Evolutionary conservation across 2,113 vertebrate species (phyloP).

Genomic region (Myrmecophaga tridactyla): DNA sequence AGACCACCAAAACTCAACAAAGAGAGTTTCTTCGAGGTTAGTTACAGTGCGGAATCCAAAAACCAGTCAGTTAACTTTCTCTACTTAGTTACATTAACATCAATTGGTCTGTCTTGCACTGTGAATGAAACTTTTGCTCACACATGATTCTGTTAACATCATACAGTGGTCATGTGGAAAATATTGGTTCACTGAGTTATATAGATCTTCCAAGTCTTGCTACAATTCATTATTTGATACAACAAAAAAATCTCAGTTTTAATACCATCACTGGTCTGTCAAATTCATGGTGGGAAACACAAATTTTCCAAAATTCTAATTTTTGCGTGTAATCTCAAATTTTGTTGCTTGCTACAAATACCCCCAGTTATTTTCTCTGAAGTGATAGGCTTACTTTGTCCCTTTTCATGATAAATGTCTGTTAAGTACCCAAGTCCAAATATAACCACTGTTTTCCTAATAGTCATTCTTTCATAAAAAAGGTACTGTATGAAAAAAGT

Average conservation of each 20-base stretch:
- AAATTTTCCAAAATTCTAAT: not conserved
- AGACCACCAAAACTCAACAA: not conserved
- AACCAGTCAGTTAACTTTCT: not conserved
- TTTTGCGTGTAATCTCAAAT: not conserved
- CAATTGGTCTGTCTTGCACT: not conserved
- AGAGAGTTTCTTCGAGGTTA: not conserved
- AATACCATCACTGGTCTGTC: not conserved
- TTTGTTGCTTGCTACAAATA: not conserved
- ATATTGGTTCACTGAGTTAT: not conserved
- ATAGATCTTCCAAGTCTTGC: not conserved
- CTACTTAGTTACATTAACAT: not conserved
- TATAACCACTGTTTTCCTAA: too few relatives aligned
- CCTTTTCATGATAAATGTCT: not conserved
- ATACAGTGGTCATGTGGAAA: not conserved
- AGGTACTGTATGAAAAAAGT: not conserved
- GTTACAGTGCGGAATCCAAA: not conserved
- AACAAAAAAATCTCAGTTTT: not conserved
- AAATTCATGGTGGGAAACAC: not conserved
- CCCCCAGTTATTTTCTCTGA: too few relatives aligned
- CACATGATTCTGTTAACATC: not conserved
- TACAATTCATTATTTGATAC: not conserved
- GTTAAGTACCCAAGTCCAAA: not conserved
- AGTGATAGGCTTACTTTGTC: not conserved
- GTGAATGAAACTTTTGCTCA: too few relatives aligned
- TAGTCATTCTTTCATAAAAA: not conserved